phyloP scores from a whole-genome alignment of 2,113 vertebrate species.

The Pelobates fuscus region DNA sequence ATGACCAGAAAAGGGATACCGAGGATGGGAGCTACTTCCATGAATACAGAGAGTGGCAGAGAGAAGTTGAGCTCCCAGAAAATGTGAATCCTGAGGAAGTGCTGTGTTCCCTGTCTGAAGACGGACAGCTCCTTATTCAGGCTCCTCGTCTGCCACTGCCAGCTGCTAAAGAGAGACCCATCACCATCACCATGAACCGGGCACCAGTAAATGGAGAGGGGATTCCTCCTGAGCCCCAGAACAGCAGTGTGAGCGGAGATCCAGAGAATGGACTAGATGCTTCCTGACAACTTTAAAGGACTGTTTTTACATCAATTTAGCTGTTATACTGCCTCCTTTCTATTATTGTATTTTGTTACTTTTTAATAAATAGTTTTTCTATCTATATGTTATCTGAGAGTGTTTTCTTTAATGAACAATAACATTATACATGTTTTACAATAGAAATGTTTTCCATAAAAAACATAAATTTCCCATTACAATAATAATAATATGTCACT shows the following conservation, averaged over 20 bases:
- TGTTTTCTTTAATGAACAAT: too few relatives aligned
- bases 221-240: background rate
- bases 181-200: constrained; percentile 43
- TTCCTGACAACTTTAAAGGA: background rate
- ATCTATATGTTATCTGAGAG: too few relatives aligned
- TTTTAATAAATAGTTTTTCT: too few relatives aligned
- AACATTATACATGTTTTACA: too few relatives aligned
- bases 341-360: too few relatives aligned
- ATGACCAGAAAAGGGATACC: constrained; percentile 35
- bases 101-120: constrained; percentile 44
- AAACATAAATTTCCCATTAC: too few relatives aligned
- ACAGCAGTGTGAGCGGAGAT: background rate
- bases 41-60: constrained; percentile 46
- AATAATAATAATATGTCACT: too few relatives aligned
- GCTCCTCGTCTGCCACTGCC: constrained; percentile 40
- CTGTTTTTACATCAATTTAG: background rate
- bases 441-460: too few relatives aligned
- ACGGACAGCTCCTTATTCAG: constrained; percentile 47
- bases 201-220: background rate
- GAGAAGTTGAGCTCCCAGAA: constrained; percentile 50
- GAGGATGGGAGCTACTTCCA: constrained; percentile 26
- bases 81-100: constrained; percentile 44
- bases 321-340: background rate
- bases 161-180: rapidly evolving
- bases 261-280: background rate